phyloP scores from a whole-genome alignment of 2,797 vertebrate genomes.

The Gymnothorax javanicus region DNA sequence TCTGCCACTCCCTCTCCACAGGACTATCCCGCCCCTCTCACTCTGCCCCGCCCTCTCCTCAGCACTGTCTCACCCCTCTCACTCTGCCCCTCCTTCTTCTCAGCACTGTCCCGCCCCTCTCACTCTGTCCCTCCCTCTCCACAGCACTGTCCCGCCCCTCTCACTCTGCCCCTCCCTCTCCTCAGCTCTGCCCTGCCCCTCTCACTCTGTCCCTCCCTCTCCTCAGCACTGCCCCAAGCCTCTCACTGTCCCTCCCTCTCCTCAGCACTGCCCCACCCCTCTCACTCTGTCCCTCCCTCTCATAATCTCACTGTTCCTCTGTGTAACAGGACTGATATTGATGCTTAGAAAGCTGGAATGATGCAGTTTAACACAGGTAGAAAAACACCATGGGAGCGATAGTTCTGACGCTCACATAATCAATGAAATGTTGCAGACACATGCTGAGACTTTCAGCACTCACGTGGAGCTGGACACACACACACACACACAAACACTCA shows the following conservation, averaged over 20 bases:
- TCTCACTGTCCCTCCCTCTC: not conserved
- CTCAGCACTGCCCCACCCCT: not conserved
- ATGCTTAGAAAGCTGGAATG: not conserved
- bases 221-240: not conserved
- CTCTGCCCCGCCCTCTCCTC: not conserved
- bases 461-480: not conserved
- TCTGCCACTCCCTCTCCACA: not conserved
- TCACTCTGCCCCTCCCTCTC: not conserved
- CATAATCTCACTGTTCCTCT: not conserved
- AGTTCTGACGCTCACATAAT: conserved; percentile 5
- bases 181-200: not conserved
- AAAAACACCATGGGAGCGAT: not conserved
- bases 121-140: not conserved
- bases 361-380: not conserved
- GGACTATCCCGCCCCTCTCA: not conserved
- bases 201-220: not conserved
- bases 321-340: not conserved
- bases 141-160: not conserved
- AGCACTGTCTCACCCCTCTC: not conserved
- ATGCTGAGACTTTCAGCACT: not conserved
- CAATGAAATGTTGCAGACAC: not conserved
- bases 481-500: not conserved
- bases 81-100: not conserved
- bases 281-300: not conserved
- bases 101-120: too few species aligned